A percentile compares a stretch with the other conserved stretches of the same genome.
These are phyloP conservation scores for Kryptolebias marmoratus DNA, from an alignment of 2,113 vertebrate species.

Conservation along the genomic window DNA sequence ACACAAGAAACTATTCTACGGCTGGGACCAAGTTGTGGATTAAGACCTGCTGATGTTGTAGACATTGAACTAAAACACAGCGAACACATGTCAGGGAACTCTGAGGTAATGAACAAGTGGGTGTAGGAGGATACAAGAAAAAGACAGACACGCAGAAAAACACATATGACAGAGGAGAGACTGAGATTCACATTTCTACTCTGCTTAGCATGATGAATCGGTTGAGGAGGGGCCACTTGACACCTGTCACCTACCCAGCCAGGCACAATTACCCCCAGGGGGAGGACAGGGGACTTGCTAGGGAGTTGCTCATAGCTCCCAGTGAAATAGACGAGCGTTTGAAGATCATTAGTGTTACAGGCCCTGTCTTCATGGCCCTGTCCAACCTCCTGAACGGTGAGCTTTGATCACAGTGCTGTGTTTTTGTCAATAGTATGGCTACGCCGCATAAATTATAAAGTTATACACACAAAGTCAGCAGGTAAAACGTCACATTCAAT, in stretches of 20 bases:
- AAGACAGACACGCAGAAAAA: constrained; percentile 48
- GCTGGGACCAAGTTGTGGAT: not conserved
- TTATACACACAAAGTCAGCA: constrained; percentile 81
- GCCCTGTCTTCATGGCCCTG: constrained; percentile 82
- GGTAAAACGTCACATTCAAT: constrained; percentile 76
- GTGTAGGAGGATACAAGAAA: constrained; percentile 46
- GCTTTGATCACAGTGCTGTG: constrained; percentile 80
- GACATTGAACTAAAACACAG: constrained; percentile 18
- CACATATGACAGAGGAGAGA: constrained; percentile 38
- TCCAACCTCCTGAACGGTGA: constrained; percentile 76
- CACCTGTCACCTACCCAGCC: constrained; percentile 83
- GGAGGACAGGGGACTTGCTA: constrained; percentile 75
- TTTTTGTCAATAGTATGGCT: constrained; percentile 80
- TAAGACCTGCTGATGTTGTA: not conserved
- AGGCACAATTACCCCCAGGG: constrained; percentile 80
- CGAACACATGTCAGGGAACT: constrained; percentile 11
- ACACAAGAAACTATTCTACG: not conserved
- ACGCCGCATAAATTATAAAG: constrained; percentile 81
- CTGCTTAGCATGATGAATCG: constrained; percentile 76
- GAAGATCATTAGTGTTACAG: constrained; percentile 85
- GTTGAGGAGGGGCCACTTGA: constrained; percentile 78
- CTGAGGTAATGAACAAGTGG: constrained; percentile 45
- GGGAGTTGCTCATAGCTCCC: constrained; percentile 77
- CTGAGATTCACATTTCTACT: constrained; percentile 66
- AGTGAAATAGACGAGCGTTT: constrained; percentile 80